phyloP scores from a whole-genome alignment of 2,888 invertebrate genomes.

The Neoitamus cyanurus region DNA sequence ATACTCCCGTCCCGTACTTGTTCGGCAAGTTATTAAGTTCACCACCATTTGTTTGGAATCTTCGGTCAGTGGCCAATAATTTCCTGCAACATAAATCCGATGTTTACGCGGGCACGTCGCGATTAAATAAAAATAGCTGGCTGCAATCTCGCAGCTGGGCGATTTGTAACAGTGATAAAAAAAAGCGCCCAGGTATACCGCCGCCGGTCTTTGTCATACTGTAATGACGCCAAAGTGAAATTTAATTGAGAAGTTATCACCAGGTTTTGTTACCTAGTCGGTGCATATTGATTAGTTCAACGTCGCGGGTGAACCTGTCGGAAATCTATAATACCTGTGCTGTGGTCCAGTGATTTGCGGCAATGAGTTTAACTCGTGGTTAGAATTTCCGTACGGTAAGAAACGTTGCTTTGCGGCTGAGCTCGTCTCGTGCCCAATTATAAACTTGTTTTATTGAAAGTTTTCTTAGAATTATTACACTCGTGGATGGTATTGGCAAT shows the following conservation, averaged over 20 bases:
- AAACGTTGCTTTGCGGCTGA: not conserved
- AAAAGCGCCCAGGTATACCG: not conserved
- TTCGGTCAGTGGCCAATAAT: constrained; percentile 19
- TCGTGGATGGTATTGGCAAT: not conserved
- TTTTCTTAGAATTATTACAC: not conserved
- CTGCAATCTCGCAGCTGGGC: not conserved
- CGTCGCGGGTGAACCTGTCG: not conserved
- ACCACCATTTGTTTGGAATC: not conserved
- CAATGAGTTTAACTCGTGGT: not conserved
- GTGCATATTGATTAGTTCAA: not conserved
- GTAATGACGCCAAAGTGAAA: not conserved
- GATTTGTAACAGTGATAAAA: not conserved
- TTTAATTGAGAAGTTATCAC: not conserved
- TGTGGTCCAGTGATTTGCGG: not conserved
- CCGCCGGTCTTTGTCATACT: not conserved
- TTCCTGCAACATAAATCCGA: not conserved
- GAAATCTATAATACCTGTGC: not conserved
- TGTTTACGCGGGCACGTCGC: not conserved
- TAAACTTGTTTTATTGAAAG: not conserved
- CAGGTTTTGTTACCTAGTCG: not conserved
- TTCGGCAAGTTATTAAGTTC: not conserved
- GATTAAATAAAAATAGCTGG: not conserved
- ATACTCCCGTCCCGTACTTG: not conserved
- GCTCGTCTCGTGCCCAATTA: not conserved
- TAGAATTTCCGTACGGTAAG: not conserved